Percentiles rank a stretch among this genome's conserved stretches.
Evolutionary conservation across 1,140 invertebrate genomes (phyloP).

Genomic region (Zaprionus nigranus): DNA sequence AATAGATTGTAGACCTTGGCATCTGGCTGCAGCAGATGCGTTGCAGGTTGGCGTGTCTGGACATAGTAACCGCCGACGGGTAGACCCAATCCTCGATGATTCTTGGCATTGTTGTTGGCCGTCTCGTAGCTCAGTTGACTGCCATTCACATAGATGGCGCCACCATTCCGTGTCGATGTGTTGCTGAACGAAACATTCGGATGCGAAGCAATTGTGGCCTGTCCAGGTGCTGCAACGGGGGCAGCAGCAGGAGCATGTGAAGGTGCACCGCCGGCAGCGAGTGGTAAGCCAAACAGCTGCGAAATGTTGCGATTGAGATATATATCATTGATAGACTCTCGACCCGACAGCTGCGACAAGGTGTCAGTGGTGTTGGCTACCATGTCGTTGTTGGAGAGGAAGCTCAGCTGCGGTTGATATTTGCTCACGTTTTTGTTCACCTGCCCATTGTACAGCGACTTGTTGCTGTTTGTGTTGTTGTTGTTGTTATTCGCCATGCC

Average conservation of each 20-base stretch:
- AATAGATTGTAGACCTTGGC: slow-evolving; percentile 80
- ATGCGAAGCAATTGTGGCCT: slow-evolving; percentile 31
- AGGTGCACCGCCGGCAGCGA: slow-evolving; percentile 13
- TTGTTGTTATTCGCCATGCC: slow-evolving; percentile 25
- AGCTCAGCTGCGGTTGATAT: slow-evolving; percentile 68
- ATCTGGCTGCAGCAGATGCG: slow-evolving; percentile 26
- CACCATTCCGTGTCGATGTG: slow-evolving; percentile 58
- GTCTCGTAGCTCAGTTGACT: slow-evolving; percentile 67
- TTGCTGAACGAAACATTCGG: slow-evolving; percentile 81
- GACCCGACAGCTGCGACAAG: slow-evolving; percentile 28
- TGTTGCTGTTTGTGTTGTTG: slow-evolving; percentile 44
- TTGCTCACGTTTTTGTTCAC: slow-evolving; percentile 57
- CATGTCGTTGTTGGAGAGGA: slow-evolving; percentile 58
- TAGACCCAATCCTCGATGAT: slow-evolving; percentile 42
- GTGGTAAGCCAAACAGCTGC: slow-evolving; percentile 69
- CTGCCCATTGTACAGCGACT: slow-evolving; percentile 25
- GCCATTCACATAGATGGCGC: slow-evolving; percentile 76
- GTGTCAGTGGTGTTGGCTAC: slow-evolving; percentile 17
- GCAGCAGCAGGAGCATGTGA: slow-evolving; percentile 13
- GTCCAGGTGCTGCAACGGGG: slow-evolving; percentile 6
- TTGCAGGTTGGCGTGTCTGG: slow-evolving; percentile 56
- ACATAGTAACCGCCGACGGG: slow-evolving; percentile 70
- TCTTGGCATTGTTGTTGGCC: slow-evolving; percentile 69
- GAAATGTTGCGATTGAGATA: slow-evolving; percentile 80
- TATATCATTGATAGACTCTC: slow-evolving; percentile 80